These are phyloP conservation scores for Antrozous pallidus DNA, from an alignment of 2,797 vertebrate genomes.

Conservation along the genomic window DNA sequence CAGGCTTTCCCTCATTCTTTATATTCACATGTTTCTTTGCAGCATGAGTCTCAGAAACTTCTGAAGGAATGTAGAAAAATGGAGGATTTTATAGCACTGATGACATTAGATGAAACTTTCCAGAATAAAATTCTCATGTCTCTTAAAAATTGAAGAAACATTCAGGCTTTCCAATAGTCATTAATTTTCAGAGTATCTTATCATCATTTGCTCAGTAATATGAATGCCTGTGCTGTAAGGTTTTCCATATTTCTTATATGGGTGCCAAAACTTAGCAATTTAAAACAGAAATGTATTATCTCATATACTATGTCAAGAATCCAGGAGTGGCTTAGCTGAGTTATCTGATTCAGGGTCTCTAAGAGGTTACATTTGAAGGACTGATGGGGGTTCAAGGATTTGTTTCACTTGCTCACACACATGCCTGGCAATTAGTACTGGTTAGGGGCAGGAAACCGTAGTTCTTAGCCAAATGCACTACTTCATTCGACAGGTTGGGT, in stretches of 20 bases:
- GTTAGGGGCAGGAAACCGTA: neutral
- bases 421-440: neutral
- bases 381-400: neutral
- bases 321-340: neutral
- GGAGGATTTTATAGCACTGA: neutral
- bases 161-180: neutral
- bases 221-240: neutral
- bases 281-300: neutral
- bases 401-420: neutral
- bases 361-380: neutral
- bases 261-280: neutral
- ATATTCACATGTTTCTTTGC: neutral
- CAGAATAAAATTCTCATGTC: neutral
- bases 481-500: neutral
- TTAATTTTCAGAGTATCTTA: neutral
- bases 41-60: neutral
- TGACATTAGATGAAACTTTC: neutral
- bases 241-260: neutral
- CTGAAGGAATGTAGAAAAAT: neutral
- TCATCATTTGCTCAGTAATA: neutral
- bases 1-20: neutral
- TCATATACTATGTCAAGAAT: neutral
- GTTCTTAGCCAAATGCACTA: neutral
- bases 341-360: neutral
- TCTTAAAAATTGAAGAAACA: neutral